phyloP scores from a whole-genome alignment of 2,797 vertebrate species.

The Sebastes minor region DNA sequence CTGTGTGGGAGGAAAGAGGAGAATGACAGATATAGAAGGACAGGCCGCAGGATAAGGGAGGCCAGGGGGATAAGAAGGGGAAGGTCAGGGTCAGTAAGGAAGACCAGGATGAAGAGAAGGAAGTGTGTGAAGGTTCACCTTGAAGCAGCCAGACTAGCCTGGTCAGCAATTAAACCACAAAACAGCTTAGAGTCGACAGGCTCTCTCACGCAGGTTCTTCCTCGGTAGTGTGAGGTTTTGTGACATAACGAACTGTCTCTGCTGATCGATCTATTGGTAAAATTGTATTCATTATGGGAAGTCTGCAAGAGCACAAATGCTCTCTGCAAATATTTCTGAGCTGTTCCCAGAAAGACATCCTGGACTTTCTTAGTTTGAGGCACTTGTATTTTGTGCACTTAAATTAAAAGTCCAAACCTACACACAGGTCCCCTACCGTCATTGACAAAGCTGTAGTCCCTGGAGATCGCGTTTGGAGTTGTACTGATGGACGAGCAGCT shows the following conservation, averaged over 20 bases:
- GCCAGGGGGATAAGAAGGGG: slow-evolving; percentile 41
- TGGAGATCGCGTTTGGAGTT: slow-evolving; percentile 62
- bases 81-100: slow-evolving; percentile 46
- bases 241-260: background rate
- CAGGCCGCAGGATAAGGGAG: slow-evolving; percentile 28
- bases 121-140: slow-evolving; percentile 66
- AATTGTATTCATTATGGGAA: background rate
- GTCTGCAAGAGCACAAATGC: background rate
- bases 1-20: background rate
- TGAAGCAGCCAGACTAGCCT: background rate
- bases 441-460: slow-evolving; percentile 82
- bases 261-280: background rate
- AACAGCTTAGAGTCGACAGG: slow-evolving; percentile 12
- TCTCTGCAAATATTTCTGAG: background rate
- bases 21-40: slow-evolving; percentile 14
- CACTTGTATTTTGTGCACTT: background rate
- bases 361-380: background rate
- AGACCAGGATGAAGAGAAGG: slow-evolving; percentile 51
- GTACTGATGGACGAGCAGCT: slow-evolving; percentile 71
- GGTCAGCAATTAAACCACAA: background rate
- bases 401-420: background rate
- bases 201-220: background rate
- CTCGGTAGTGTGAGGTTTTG: background rate
- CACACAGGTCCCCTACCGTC: slow-evolving; percentile 79
- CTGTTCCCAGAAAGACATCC: background rate